phyloP scores from a whole-genome alignment of 2,113 vertebrate genomes.

The Melanerpes formicivorus region DNA sequence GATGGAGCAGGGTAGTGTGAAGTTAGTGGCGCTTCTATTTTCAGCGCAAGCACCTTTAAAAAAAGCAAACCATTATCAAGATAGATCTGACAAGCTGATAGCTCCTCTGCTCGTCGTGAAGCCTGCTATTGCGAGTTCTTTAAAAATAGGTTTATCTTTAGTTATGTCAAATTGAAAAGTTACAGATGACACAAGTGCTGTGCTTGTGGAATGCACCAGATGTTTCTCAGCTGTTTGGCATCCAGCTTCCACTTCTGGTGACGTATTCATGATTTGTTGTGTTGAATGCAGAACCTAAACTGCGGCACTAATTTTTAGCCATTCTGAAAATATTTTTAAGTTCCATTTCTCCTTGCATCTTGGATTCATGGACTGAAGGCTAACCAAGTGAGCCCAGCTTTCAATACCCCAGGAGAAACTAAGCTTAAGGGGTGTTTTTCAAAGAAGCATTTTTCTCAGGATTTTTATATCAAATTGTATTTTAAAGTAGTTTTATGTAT shows the following conservation, averaged over 20 bases:
- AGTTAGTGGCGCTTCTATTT: neutral
- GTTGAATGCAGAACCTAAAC: neutral
- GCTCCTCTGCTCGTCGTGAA: neutral
- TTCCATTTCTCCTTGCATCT: neutral
- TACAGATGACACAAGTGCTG: slow-evolving; percentile 6
- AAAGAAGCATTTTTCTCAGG: neutral
- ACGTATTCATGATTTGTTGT: neutral
- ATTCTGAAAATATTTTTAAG: neutral
- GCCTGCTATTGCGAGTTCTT: neutral
- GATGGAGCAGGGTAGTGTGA: neutral
- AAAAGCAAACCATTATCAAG: neutral
- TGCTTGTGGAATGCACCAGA: neutral
- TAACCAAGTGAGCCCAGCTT: neutral
- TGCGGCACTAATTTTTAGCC: neutral
- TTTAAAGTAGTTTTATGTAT: neutral
- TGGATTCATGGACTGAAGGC: neutral
- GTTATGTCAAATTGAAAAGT: slow-evolving; percentile 31
- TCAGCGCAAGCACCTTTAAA: neutral
- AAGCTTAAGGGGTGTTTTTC: neutral
- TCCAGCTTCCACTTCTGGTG: slow-evolving; percentile 15
- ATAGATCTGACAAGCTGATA: neutral
- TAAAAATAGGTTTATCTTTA: neutral
- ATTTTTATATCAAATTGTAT: neutral
- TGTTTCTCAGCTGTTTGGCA: slow-evolving; percentile 21
- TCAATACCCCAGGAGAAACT: neutral